Percentiles rank a stretch among this genome's conserved stretches.
phyloP scores from a whole-genome alignment of 2,797 vertebrate genomes.

The Pampus argenteus region DNA sequence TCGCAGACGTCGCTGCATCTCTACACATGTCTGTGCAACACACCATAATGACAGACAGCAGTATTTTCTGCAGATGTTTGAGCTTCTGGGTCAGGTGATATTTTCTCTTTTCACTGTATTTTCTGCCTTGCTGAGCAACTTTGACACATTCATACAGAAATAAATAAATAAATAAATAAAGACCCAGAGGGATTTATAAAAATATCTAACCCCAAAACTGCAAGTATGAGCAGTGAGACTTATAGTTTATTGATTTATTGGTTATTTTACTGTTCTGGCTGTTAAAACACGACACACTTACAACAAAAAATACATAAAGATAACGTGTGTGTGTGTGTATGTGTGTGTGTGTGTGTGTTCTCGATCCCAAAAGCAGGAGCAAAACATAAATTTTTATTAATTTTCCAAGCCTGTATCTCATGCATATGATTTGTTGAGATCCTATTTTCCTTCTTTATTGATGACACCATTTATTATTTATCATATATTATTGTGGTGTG shows the following conservation, averaged over 20 bases:
- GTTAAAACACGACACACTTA: background rate
- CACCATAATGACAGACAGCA: constrained; percentile 20
- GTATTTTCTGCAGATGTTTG: background rate
- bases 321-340: too few relatives aligned
- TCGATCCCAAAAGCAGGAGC: background rate
- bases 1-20: constrained; percentile 34
- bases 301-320: too few relatives aligned
- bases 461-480: too few relatives aligned
- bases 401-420: background rate
- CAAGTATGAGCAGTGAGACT: background rate
- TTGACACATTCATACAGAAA: background rate
- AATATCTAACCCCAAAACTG: constrained; percentile 6
- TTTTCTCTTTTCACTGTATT: background rate
- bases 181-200: background rate
- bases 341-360: too few relatives aligned
- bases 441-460: background rate
- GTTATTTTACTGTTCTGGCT: background rate
- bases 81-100: constrained; percentile 3
- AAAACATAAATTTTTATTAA: background rate
- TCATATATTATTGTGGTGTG: background rate
- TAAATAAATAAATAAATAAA: background rate
- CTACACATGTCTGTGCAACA: constrained; percentile 1
- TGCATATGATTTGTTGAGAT: background rate
- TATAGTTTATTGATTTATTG: too few relatives aligned
- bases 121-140: background rate